These are phyloP conservation scores for Sanderia malayensis DNA, from an alignment of 30 jellyfish, hydroid and myxozoan genomes.

Conservation along the genomic window DNA sequence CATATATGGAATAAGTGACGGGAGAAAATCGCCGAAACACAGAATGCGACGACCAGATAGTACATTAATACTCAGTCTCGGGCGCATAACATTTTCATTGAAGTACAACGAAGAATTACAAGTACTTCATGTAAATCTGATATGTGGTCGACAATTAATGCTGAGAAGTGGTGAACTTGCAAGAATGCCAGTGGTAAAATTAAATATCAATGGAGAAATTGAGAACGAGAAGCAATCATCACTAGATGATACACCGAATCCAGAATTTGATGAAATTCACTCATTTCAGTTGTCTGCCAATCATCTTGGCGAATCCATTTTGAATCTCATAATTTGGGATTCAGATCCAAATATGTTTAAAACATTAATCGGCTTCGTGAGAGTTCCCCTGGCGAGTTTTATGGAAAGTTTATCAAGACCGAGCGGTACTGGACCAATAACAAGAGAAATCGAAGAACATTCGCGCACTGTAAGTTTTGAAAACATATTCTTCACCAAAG, in stretches of 20 bases:
- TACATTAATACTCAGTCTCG: conserved; percentile 57
- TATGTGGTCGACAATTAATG: conserved; percentile 78
- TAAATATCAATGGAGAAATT: conserved; percentile 34
- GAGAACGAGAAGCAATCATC: conserved; percentile 80
- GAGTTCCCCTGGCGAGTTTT: conserved; percentile 54
- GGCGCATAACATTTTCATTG: conserved; percentile 64
- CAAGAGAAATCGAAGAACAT: conserved; percentile 47
- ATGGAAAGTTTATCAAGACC: conserved; percentile 53
- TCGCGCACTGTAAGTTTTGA: conserved; percentile 29
- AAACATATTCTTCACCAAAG: too few relatives aligned
- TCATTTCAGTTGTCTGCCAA: conserved; percentile 44
- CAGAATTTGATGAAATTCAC: conserved; percentile 82
- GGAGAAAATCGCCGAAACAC: neutral
- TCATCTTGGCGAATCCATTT: conserved; percentile 32
- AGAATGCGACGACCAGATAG: conserved; percentile 85
- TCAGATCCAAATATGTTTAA: conserved; percentile 48
- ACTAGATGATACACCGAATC: conserved; percentile 95
- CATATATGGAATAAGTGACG: conserved; percentile 18
- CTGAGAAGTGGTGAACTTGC: conserved; percentile 69
- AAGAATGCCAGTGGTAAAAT: conserved; percentile 68
- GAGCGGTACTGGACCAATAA: conserved; percentile 66
- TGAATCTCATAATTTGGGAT: conserved; percentile 75
- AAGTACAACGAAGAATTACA: conserved; percentile 45
- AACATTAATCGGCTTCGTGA: conserved; percentile 43
- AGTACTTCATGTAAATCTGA: conserved; percentile 59